Conservation (phyloP, 2,888 invertebrate genomes). For the Acheta domesticus region DNA sequence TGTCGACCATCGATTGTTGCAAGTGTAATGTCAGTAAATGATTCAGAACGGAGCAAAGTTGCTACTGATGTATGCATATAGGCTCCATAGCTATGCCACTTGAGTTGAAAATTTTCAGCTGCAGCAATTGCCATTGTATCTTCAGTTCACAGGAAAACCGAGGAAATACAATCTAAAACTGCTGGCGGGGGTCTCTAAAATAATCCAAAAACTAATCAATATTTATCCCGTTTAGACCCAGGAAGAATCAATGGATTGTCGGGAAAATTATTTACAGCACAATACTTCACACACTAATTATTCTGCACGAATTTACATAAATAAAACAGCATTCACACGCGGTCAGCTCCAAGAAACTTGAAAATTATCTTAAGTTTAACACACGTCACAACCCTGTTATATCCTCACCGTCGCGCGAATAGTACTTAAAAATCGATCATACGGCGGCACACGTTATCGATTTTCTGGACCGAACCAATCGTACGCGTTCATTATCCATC, state of each 20-base stretch:
- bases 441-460: constrained; percentile 39
- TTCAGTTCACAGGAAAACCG: background rate
- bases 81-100: constrained; percentile 83
- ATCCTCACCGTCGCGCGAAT: background rate
- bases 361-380: too few relatives aligned
- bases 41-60: constrained; percentile 70
- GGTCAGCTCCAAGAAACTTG: too few relatives aligned
- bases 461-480: constrained; percentile 34
- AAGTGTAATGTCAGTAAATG: constrained; percentile 77
- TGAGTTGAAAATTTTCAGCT: constrained; percentile 78
- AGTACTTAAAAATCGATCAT: constrained; percentile 40
- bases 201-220: too few relatives aligned
- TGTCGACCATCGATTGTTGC: constrained; percentile 76
- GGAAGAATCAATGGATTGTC: too few relatives aligned
- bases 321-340: too few relatives aligned
- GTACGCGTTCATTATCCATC: constrained; percentile 29
- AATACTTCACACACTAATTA: too few relatives aligned
- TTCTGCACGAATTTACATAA: too few relatives aligned
- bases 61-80: constrained; percentile 80
- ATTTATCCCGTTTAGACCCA: too few relatives aligned
- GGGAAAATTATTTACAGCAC: too few relatives aligned
- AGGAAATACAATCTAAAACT: too few relatives aligned
- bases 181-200: too few relatives aligned
- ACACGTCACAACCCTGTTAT: background rate
- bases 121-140: constrained; percentile 52